Evolutionary conservation across 2,888 invertebrate genomes (phyloP).

Genomic region (Hydriomena furcata): DNA sequence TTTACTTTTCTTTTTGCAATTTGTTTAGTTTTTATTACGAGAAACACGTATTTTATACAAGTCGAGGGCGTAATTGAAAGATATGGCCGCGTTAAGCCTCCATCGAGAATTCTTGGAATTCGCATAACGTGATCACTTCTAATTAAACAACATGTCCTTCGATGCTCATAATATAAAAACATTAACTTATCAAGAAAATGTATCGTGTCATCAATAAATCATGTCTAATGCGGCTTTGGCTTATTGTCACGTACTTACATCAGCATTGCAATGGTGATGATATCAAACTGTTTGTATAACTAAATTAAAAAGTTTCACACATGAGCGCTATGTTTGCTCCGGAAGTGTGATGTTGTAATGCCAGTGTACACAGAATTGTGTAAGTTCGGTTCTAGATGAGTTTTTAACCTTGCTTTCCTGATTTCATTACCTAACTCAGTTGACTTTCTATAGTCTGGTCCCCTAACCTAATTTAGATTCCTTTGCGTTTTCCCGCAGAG

Average conservation of each 20-base stretch:
- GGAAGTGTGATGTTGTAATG: constrained; percentile 27
- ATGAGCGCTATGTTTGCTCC: constrained; percentile 24
- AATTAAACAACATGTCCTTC: background rate
- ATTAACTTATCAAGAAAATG: background rate
- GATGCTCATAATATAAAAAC: background rate
- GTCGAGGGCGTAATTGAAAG: constrained; percentile 7
- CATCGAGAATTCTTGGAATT: background rate
- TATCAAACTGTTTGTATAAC: constrained; percentile 27
- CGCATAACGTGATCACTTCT: constrained; percentile 2
- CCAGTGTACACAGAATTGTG: constrained; percentile 20
- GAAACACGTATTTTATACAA: constrained; percentile 5
- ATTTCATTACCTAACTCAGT: background rate
- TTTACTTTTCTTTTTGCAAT: constrained; percentile 8
- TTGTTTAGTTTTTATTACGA: constrained; percentile 9
- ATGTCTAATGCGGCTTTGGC: constrained; percentile 7
- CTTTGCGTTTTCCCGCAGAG: background rate
- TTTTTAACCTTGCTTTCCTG: constrained; percentile 11
- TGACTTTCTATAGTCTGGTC: background rate
- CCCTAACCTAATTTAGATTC: background rate
- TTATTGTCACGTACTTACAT: constrained; percentile 12
- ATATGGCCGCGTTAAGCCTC: background rate
- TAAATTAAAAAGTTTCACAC: constrained; percentile 24
- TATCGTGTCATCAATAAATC: constrained; percentile 8
- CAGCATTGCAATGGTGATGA: constrained; percentile 22
- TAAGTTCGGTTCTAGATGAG: constrained; percentile 16